Conservation (phyloP, 2,888 invertebrate species). For the Seladonia tumulorum region DNA sequence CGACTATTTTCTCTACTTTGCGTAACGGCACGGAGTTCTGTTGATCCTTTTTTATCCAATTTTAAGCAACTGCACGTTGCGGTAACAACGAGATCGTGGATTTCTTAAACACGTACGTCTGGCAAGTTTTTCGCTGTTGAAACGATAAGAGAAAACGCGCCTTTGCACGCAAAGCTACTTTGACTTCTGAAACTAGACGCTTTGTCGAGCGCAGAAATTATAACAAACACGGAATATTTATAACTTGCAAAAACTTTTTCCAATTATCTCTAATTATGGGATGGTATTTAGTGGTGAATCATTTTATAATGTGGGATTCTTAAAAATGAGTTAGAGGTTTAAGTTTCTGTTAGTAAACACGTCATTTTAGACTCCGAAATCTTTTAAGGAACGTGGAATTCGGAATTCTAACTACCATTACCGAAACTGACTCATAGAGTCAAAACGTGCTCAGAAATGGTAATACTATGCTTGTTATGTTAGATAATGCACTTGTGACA, state of each 20-base stretch:
- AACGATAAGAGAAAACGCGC: background rate
- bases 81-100: background rate
- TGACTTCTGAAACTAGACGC: background rate
- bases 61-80: conserved; percentile 33
- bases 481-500: background rate
- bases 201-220: background rate
- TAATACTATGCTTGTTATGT: background rate
- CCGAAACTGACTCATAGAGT: background rate
- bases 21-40: conserved; percentile 16
- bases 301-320: background rate
- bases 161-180: background rate
- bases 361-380: background rate
- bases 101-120: conserved; percentile 6
- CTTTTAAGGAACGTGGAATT: background rate
- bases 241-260: background rate
- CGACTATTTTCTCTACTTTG: conserved; percentile 35
- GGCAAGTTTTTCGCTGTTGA: background rate
- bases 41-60: conserved; percentile 36
- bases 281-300: background rate
- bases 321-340: background rate
- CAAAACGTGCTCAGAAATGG: background rate
- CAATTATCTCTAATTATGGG: background rate
- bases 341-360: background rate
- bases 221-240: background rate
- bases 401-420: background rate